Evolutionary conservation across 2,888 invertebrate species (phyloP).

Genomic region (Tortricodes alternella): DNA sequence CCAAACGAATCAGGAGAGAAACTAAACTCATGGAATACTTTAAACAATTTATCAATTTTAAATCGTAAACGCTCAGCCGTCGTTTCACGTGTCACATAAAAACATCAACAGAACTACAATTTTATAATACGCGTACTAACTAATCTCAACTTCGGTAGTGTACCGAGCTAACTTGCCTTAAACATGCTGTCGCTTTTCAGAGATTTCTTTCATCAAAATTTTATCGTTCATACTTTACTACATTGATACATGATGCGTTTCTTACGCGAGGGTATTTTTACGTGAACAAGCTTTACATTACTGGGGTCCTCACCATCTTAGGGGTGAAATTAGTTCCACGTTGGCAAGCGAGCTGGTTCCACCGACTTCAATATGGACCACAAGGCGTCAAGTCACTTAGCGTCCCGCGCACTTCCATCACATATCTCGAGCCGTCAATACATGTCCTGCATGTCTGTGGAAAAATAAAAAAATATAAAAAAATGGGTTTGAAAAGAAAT

Average conservation of each 20-base stretch:
- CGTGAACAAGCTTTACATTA: too few relatives aligned
- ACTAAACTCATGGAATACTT: too few relatives aligned
- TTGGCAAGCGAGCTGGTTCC: not conserved
- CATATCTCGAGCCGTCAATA: not conserved
- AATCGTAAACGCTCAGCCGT: constrained; percentile 4
- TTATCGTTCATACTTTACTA: too few relatives aligned
- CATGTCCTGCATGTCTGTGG: constrained; percentile 8
- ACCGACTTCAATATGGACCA: constrained; percentile 46
- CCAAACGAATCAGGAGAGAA: too few relatives aligned
- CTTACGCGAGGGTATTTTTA: too few relatives aligned
- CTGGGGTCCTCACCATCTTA: too few relatives aligned
- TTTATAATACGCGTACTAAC: constrained; percentile 48
- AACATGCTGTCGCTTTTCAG: not conserved
- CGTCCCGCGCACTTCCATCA: constrained; percentile 38
- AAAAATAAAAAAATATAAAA: not conserved
- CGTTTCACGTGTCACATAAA: constrained; percentile 36
- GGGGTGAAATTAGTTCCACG: too few relatives aligned
- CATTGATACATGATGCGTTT: too few relatives aligned
- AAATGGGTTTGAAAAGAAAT: too few relatives aligned
- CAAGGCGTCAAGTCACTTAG: constrained; percentile 45
- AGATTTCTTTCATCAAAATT: too few relatives aligned
- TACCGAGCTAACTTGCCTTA: not conserved
- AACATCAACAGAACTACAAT: constrained; percentile 54
- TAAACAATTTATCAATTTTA: too few relatives aligned
- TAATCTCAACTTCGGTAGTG: constrained; percentile 28